These are phyloP conservation scores for Iphiclides podalirius DNA, from an alignment of 2,888 invertebrate genomes.

Conservation along the genomic window DNA sequence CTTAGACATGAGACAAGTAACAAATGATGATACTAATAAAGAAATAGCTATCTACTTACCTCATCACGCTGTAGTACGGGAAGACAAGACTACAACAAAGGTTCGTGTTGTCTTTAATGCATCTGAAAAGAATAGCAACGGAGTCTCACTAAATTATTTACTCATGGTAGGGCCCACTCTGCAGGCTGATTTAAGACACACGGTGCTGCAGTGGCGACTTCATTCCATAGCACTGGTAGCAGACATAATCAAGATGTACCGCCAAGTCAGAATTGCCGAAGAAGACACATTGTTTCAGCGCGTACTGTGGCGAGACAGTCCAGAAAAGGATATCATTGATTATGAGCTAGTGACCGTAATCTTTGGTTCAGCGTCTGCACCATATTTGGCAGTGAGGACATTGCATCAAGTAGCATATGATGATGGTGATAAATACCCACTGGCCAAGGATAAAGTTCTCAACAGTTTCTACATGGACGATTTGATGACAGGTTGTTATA, in stretches of 20 bases:
- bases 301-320: background rate
- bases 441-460: conserved; percentile 15
- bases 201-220: background rate
- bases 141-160: background rate
- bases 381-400: conserved; percentile 27
- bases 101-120: background rate
- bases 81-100: background rate
- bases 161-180: background rate
- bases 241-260: conserved; percentile 9
- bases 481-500: conserved; percentile 28
- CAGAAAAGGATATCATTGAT: background rate
- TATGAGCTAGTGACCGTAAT: conserved; percentile 26
- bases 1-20: no score
- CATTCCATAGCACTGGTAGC: conserved; percentile 14
- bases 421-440: conserved; percentile 20
- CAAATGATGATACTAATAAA: background rate
- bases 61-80: background rate
- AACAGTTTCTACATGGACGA: conserved; percentile 31
- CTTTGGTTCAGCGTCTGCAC: conserved; percentile 33
- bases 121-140: background rate
- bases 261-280: background rate
- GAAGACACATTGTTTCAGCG: background rate
- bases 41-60: background rate
- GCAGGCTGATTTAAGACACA: background rate
- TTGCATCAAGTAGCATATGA: conserved; percentile 27